phyloP scores from a whole-genome alignment of 2,888 invertebrate genomes.

The Temnothorax rugatulus region DNA sequence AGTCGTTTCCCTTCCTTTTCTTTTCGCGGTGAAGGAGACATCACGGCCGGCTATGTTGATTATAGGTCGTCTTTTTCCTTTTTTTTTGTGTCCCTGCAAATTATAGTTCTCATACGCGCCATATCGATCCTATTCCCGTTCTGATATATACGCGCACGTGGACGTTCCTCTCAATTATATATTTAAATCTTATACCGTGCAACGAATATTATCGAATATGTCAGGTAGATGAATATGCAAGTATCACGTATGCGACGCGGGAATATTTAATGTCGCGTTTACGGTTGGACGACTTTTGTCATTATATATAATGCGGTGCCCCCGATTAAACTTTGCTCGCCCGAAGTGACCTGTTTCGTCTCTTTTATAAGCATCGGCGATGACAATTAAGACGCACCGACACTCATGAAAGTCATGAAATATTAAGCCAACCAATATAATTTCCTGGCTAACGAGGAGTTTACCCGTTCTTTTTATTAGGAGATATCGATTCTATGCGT shows the following conservation, averaged over 20 bases:
- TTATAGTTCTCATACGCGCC: background rate
- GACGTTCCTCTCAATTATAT: conserved; percentile 11
- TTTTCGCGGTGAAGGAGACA: background rate
- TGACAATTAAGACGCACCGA: conserved; percentile 15
- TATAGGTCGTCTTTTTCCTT: conserved; percentile 5
- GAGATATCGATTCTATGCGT: background rate
- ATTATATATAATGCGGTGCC: background rate
- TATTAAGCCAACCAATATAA: conserved; percentile 21
- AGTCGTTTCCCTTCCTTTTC: background rate
- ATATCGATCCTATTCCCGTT: conserved; percentile 6
- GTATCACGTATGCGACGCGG: background rate
- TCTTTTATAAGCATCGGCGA: conserved; percentile 1
- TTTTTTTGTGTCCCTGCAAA: conserved; percentile 22
- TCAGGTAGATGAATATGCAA: conserved; percentile 3
- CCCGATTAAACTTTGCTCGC: conserved; percentile 35
- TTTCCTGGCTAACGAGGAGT: conserved; percentile 5
- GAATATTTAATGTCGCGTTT: background rate
- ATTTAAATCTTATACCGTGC: conserved; percentile 33
- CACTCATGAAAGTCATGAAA: conserved; percentile 39
- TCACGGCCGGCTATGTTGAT: conserved; percentile 20
- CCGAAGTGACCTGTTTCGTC: conserved; percentile 3
- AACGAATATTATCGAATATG: conserved; percentile 24
- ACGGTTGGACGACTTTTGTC: conserved; percentile 6
- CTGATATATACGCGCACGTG: background rate
- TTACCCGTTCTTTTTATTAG: background rate